Evolutionary conservation across 2,888 invertebrate species (phyloP).

Genomic region (Thysanoteuthis rhombus): DNA sequence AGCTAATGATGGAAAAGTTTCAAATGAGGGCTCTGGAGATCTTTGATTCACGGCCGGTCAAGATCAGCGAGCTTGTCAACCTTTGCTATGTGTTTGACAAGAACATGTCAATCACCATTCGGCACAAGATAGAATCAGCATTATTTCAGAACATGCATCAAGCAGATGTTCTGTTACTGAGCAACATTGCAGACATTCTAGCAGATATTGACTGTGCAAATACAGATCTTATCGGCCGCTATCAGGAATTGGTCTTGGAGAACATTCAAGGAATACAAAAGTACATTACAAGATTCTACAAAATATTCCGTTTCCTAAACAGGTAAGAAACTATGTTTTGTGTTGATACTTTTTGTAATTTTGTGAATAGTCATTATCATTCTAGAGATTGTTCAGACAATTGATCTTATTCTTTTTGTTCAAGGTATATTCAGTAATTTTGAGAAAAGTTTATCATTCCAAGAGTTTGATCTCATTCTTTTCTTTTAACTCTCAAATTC

Average conservation of each 20-base stretch:
- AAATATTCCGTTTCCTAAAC: slow-evolving; percentile 41
- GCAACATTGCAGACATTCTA: slow-evolving; percentile 44
- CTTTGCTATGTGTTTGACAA: slow-evolving; percentile 35
- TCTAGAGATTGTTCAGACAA: too few relatives aligned
- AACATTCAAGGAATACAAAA: slow-evolving; percentile 39
- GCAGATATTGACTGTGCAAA: slow-evolving; percentile 36
- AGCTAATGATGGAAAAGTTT: not conserved
- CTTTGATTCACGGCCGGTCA: slow-evolving; percentile 15
- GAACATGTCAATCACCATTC: slow-evolving; percentile 1
- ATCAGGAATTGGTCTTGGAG: slow-evolving; percentile 38
- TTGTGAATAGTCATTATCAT: too few relatives aligned
- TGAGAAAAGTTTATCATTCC: too few relatives aligned
- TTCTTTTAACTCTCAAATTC: too few relatives aligned
- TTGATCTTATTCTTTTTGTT: too few relatives aligned
- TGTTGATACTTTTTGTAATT: not conserved
- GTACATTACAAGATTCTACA: slow-evolving; percentile 41
- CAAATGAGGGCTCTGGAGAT: slow-evolving; percentile 34
- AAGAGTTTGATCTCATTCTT: too few relatives aligned
- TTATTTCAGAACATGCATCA: slow-evolving; percentile 36
- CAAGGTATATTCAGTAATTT: too few relatives aligned
- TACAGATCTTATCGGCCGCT: slow-evolving; percentile 37
- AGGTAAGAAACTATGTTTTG: slow-evolving; percentile 25
- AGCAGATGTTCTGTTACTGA: slow-evolving; percentile 43
- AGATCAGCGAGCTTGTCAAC: slow-evolving; percentile 36
- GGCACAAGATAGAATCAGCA: slow-evolving; percentile 31